Conservation (phyloP, 2,888 invertebrate species). For the Latrodectus elegans region DNA sequence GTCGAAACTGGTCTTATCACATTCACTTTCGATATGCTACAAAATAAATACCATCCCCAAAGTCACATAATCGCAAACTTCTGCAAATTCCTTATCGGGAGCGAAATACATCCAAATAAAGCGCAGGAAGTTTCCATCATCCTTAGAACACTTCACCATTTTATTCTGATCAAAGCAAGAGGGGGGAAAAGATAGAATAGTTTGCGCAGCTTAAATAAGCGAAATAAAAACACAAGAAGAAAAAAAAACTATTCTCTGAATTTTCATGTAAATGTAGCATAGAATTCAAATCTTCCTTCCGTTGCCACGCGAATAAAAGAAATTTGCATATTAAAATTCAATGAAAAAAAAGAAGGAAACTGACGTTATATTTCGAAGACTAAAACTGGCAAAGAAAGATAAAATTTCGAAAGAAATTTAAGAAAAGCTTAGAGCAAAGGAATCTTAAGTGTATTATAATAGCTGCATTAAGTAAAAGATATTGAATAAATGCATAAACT, state of each 20-base stretch:
- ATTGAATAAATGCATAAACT: slow-evolving; percentile 57
- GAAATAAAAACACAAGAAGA: no score
- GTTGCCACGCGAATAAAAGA: neutral
- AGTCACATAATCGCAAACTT: no score
- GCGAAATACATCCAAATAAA: no score
- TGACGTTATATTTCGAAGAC: neutral
- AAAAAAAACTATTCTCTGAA: neutral
- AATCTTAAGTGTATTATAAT: slow-evolving; percentile 54
- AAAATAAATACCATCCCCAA: no score
- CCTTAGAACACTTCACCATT: no score
- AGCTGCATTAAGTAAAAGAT: slow-evolving; percentile 46
- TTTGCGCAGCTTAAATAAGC: no score
- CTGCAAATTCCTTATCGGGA: no score
- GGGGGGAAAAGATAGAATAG: no score
- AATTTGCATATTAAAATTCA: neutral
- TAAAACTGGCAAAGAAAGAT: neutral
- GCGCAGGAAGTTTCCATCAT: no score
- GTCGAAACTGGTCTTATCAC: no score
- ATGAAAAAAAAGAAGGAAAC: neutral
- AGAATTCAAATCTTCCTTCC: neutral
- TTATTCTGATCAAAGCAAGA: no score
- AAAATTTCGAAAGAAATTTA: neutral
- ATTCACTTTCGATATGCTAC: no score
- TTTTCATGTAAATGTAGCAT: neutral
- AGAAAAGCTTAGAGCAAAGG: neutral